Evolutionary conservation across 2,888 invertebrate genomes (phyloP).

Genomic region (Polydrusus cervinus): DNA sequence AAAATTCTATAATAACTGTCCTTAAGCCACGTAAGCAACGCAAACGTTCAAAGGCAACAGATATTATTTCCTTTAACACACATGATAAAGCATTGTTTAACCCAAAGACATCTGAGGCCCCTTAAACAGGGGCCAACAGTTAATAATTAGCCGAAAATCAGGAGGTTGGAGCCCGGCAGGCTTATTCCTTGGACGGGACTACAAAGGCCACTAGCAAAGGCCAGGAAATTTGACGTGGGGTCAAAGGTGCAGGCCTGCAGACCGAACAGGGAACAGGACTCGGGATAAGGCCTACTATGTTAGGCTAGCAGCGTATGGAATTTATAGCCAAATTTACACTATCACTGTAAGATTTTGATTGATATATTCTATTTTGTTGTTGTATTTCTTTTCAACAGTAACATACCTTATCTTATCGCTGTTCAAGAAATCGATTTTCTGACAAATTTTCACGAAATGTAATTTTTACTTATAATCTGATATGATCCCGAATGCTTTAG

Average conservation of each 20-base stretch:
- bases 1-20: conserved; percentile 13
- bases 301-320: not conserved
- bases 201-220: conserved; percentile 67
- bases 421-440: too few relatives aligned
- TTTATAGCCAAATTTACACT: too few relatives aligned
- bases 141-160: conserved; percentile 66
- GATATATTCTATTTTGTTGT: too few relatives aligned
- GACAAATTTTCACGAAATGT: too few relatives aligned
- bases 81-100: conserved; percentile 54
- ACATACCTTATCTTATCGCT: too few relatives aligned
- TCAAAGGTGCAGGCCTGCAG: conserved; percentile 63
- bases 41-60: conserved; percentile 51
- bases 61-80: conserved; percentile 54
- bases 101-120: conserved; percentile 51
- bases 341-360: too few relatives aligned
- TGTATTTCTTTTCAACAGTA: too few relatives aligned
- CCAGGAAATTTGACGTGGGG: conserved; percentile 70
- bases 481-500: too few relatives aligned
- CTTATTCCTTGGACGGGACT: conserved; percentile 61
- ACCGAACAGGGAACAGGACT: conserved; percentile 5
- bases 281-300: conserved; percentile 26
- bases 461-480: too few relatives aligned
- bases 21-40: conserved; percentile 15
- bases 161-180: conserved; percentile 61
- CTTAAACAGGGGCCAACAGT: conserved; percentile 52